Evolutionary conservation across 2,113 vertebrate genomes (phyloP), one percentile per base, ranked within the genome.

Genomic region (Oostethus manadensis): DNA sequence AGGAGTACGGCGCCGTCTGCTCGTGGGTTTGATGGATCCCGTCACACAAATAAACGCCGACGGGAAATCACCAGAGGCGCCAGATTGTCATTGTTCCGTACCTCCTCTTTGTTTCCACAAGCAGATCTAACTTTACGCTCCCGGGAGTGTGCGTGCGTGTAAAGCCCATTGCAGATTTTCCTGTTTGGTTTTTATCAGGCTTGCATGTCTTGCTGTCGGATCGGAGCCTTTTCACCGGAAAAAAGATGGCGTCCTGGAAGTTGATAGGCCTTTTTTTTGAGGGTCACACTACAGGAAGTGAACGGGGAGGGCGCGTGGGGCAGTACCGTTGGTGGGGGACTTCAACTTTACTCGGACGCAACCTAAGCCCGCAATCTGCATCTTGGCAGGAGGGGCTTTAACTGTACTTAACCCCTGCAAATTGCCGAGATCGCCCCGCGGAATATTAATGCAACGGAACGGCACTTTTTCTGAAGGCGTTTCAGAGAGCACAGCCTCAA

Each of bases 161-260:
- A 59, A 68, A 48, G 62, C 70, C 77, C 82, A 79, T 77, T 33
- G 23, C 16, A 33, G 23, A 73, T 81, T 84, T 68, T 83, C 68
- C 73, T 73, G 70, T 61, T 22, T 20, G 15, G 43, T 75, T 76
- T 79, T 75, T 73, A 79, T 85, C 75, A 72, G 76, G 50, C 9
- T 51, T 57, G 62, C 69, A 42, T 77, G n/a, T n/a, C n/a, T 66
- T 58, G 68, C 18, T 73, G 47, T 71, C 74, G 80, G 58, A 84
- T 87, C 80, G 80, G 77, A 86, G 77, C 56, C 78, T 65, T 84
- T 80, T 87, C 85, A 87, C 87, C 86, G 76, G 60, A 62, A 65
- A 49, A 29, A 43, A 70, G 51, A 60, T 82, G 80, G 80, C 75
- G 70, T 71, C 71, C 79, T 77, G 75, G 75, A 78, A 86, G 55